A percentile compares a stretch with the other conserved stretches of the same genome.
Conservation (phyloP, 2,113 vertebrate species). For the Poicephalus gulielmi region DNA sequence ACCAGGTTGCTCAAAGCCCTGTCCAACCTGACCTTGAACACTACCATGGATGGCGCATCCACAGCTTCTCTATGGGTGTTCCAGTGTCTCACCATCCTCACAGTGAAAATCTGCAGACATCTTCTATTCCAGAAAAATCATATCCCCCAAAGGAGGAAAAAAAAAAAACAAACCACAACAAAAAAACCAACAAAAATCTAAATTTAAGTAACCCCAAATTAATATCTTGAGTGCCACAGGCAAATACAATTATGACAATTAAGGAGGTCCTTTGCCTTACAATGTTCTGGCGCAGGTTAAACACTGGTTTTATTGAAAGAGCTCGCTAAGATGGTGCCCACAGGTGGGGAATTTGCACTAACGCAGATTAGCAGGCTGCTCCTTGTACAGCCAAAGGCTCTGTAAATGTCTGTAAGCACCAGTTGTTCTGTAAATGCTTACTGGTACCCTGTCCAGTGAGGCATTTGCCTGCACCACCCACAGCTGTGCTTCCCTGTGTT, state of each 20-base stretch:
- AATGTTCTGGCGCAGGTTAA: neutral
- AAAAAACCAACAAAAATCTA: neutral
- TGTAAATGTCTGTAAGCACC: neutral
- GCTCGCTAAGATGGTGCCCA: neutral
- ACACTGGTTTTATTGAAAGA: neutral
- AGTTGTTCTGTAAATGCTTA: neutral
- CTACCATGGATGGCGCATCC: neutral
- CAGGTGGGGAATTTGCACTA: neutral
- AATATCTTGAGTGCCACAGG: neutral
- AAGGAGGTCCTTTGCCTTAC: neutral
- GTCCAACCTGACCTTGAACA: neutral
- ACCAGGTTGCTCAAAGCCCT: neutral
- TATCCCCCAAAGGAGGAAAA: neutral
- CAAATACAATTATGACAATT: neutral
- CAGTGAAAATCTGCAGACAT: neutral
- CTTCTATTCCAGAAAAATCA: neutral
- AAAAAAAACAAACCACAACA: neutral
- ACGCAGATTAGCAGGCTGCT: neutral
- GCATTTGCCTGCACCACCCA: neutral
- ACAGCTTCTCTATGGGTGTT: neutral
- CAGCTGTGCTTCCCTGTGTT: fast-evolving
- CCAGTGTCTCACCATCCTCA: neutral
- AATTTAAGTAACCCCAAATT: neutral
- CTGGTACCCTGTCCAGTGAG: neutral
- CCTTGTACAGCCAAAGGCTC: neutral